phyloP scores from a whole-genome alignment of 2,797 vertebrate species.

The Chiloscyllium punctatum region DNA sequence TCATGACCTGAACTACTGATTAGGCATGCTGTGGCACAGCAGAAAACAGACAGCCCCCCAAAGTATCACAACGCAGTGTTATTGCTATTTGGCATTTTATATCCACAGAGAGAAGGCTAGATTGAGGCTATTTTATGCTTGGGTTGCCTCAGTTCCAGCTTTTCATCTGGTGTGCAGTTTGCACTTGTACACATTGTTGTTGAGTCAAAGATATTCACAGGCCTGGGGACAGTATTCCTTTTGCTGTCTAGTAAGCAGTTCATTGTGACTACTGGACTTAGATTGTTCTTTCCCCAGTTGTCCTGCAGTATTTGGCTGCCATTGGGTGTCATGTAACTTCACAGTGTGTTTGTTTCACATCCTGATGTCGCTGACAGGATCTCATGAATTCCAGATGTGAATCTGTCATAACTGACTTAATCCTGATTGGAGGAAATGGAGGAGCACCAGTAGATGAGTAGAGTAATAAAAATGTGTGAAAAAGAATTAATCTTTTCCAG shows the following conservation, averaged over 20 bases:
- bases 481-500: slow-evolving; percentile 10
- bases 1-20: slow-evolving; percentile 52
- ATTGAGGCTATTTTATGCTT: slow-evolving; percentile 71
- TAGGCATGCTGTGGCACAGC: slow-evolving; percentile 61
- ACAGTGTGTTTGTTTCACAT: background rate
- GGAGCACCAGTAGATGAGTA: background rate
- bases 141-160: slow-evolving; percentile 63
- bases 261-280: slow-evolving; percentile 1
- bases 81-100: slow-evolving; percentile 63
- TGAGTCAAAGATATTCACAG: slow-evolving; percentile 4
- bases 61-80: slow-evolving; percentile 43
- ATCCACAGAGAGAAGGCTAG: slow-evolving; percentile 61
- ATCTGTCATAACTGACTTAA: slow-evolving; percentile 32
- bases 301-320: background rate
- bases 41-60: slow-evolving; percentile 47
- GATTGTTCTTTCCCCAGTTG: background rate
- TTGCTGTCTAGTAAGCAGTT: slow-evolving; percentile 1
- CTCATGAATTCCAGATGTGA: slow-evolving; percentile 31
- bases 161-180: slow-evolving; percentile 43
- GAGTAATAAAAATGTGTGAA: background rate
- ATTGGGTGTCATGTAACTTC: background rate
- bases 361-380: background rate
- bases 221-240: background rate
- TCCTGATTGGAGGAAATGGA: slow-evolving; percentile 30
- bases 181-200: background rate